Conservation (phyloP, 92 coral and sea anemone genomes). For the Blastomussa wellsi region DNA sequence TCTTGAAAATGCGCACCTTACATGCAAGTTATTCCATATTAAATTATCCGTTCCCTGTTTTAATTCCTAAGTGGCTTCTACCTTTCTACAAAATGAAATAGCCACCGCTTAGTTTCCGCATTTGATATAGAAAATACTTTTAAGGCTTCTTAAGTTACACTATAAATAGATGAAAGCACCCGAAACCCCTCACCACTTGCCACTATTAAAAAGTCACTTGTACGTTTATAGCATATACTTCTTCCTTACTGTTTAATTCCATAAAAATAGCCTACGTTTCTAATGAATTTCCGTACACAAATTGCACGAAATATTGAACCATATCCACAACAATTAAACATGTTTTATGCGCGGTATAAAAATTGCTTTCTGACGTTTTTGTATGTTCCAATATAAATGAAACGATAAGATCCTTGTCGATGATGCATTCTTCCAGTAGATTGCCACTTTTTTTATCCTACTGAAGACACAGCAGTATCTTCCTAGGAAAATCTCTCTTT, state of each 20-base stretch:
- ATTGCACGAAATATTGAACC: background rate
- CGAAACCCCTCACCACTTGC: background rate
- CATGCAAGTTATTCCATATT: no score
- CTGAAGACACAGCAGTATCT: no score
- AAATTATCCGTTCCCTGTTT: background rate
- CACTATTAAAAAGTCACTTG: background rate
- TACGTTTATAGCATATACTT: background rate
- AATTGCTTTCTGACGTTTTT: background rate
- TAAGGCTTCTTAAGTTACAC: background rate
- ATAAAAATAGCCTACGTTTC: background rate
- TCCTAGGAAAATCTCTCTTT: no score
- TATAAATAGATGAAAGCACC: background rate
- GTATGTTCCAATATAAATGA: background rate
- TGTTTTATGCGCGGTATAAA: background rate
- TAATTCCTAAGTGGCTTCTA: background rate
- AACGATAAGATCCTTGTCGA: background rate
- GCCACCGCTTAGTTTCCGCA: background rate
- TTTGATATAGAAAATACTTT: background rate
- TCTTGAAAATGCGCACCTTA: background rate
- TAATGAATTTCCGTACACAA: background rate
- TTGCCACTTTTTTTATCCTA: no score
- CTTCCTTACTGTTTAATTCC: background rate
- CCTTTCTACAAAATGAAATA: background rate
- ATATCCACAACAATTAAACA: background rate
- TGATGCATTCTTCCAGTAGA: no score